These are phyloP conservation scores for Hecatera dysodea DNA, from an alignment of 2,888 invertebrate species.

Conservation along the genomic window DNA sequence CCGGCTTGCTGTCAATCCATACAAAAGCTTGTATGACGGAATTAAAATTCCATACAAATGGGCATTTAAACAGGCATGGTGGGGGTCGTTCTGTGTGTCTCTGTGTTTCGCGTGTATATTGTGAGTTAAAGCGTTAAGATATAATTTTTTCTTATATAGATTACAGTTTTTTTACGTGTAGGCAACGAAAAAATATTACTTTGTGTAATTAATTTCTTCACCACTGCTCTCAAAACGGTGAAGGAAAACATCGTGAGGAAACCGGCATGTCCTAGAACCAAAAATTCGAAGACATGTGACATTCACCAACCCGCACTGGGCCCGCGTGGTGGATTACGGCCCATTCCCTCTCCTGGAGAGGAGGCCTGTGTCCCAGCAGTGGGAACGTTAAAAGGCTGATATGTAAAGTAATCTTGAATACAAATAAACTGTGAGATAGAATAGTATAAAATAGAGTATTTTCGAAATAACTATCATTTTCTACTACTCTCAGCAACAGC, in stretches of 20 bases:
- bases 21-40: slow-evolving; percentile 78
- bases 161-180: slow-evolving; percentile 40
- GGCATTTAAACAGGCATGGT: slow-evolving; percentile 52
- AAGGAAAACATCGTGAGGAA: no score
- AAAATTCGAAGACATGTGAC: no score
- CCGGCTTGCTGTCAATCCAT: slow-evolving; percentile 76
- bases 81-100: slow-evolving; percentile 9
- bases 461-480: slow-evolving; percentile 25
- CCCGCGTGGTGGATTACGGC: no score
- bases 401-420: not conserved
- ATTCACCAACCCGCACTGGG: no score
- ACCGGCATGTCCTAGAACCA: no score
- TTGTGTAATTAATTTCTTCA: no score
- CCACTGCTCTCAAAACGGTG: no score
- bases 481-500: slow-evolving; percentile 40
- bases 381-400: no score
- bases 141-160: slow-evolving; percentile 57
- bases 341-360: no score
- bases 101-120: slow-evolving; percentile 38
- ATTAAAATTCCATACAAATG: slow-evolving; percentile 80
- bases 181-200: slow-evolving; percentile 39
- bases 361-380: no score
- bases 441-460: not conserved
- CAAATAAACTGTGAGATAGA: not conserved
- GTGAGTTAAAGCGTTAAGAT: slow-evolving; percentile 30